Percentiles rank a stretch among this genome's conserved stretches.
phyloP scores from a whole-genome alignment of 2,888 invertebrate genomes.

The Punctoribates punctum region DNA sequence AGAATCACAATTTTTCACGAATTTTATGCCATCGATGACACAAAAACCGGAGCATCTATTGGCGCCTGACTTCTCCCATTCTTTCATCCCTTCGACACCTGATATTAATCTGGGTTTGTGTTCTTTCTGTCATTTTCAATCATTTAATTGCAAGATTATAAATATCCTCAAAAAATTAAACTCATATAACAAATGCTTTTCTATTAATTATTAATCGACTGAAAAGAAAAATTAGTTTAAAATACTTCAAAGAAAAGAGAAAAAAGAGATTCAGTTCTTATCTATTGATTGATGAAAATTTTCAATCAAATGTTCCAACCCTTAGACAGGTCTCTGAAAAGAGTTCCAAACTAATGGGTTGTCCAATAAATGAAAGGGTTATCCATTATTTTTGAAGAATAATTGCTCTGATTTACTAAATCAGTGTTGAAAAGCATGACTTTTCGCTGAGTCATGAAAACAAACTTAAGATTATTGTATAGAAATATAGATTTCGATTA shows the following conservation, averaged over 20 bases:
- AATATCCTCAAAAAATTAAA: neutral
- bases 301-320: neutral
- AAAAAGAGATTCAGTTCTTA: neutral
- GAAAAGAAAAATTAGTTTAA: neutral
- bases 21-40: neutral
- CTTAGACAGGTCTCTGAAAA: neutral
- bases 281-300: neutral
- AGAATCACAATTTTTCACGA: neutral
- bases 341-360: neutral
- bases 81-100: neutral
- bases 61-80: neutral
- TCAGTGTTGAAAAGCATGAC: neutral
- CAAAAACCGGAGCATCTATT: neutral
- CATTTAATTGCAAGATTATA: neutral
- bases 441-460: neutral
- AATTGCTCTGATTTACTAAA: neutral
- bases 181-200: neutral
- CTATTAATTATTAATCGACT: neutral
- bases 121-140: neutral
- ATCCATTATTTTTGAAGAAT: neutral
- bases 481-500: neutral
- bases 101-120: neutral
- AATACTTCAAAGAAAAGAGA: no score
- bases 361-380: neutral
- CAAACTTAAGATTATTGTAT: neutral